Base-by-base conservation (phyloP, 30 jellyfish, hydroid and myxozoan species). In the Cassiopea andromeda region DNA sequence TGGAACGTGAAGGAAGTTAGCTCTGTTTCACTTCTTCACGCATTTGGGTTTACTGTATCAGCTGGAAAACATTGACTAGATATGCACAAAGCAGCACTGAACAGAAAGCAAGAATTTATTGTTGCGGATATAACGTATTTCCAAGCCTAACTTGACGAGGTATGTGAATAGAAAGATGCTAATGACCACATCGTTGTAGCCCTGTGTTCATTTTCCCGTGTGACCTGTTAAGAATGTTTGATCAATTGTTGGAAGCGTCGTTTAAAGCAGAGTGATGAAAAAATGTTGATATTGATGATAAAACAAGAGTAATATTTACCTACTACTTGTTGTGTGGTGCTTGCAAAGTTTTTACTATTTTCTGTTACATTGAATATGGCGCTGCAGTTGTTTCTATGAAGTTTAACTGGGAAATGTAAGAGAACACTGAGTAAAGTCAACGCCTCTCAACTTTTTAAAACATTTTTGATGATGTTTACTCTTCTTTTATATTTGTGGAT, bases 221-320 rank as follows among this genome's bases (percentile, higher is more conserved):
- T 85, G 93, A 85, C 93, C 93, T 85, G 93, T 66, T 3, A 85
- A 85, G 93, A 85, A 85, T 85, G 93, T 85, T 85, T 75, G 87
- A 85, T 85, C 93, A 75, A 85, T 85, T 47, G 93, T 76, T 60
- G 93, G 87, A 85, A 73, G 93, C 93, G 93, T 85, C 93, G 93
- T 85, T 85, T 85, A 54, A 58, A 13, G 50, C 71, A 46, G 82
- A 17, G 87, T 50, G 83, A 69, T 67, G 91, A 46, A 70, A 70
- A 64, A 70, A 67, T 70, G 8, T 2, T 70, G 79, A 12, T 70
- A 4, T 82, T 69, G 82, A 82, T 48, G 9, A 70, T 82, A 44
- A 14, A 68, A 82, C 83, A 48, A 61, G 73, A 14, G 48, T 59
- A 27, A 49, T 75, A 44, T 48, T 50, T 80, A 19, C 6, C 13